phyloP scores from a whole-genome alignment of 2,797 vertebrate genomes.

The Crotalus adamanteus region DNA sequence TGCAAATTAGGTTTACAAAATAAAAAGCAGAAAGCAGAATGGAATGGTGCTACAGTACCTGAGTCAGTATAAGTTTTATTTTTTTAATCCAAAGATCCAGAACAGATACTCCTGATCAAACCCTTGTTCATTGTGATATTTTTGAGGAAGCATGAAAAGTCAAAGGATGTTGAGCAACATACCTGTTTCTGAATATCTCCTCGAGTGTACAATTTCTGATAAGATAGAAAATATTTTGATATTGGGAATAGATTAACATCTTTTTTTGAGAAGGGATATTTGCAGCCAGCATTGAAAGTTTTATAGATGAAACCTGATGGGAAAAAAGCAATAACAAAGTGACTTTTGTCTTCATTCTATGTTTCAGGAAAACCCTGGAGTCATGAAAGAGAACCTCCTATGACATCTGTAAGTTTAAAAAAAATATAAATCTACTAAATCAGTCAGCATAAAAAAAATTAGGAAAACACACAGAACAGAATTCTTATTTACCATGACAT shows the following conservation, averaged over 20 bases:
- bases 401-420: not conserved
- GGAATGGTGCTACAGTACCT: not conserved
- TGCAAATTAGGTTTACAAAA: not conserved
- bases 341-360: not conserved
- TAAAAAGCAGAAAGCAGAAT: not conserved
- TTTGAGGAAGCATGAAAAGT: not conserved
- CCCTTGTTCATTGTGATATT: not conserved
- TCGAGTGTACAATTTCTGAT: not conserved
- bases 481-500: not conserved
- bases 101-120: not conserved
- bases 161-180: not conserved
- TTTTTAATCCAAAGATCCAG: not conserved
- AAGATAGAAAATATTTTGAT: not conserved
- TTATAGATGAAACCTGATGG: not conserved
- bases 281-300: not conserved
- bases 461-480: not conserved
- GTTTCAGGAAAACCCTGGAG: not conserved
- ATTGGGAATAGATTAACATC: not conserved
- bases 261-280: not conserved
- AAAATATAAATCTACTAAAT: not conserved
- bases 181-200: not conserved
- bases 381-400: not conserved
- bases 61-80: not conserved
- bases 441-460: not conserved
- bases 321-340: not conserved